Base-by-base conservation (phyloP, 2,113 vertebrate genomes). In the Scomber scombrus region DNA sequence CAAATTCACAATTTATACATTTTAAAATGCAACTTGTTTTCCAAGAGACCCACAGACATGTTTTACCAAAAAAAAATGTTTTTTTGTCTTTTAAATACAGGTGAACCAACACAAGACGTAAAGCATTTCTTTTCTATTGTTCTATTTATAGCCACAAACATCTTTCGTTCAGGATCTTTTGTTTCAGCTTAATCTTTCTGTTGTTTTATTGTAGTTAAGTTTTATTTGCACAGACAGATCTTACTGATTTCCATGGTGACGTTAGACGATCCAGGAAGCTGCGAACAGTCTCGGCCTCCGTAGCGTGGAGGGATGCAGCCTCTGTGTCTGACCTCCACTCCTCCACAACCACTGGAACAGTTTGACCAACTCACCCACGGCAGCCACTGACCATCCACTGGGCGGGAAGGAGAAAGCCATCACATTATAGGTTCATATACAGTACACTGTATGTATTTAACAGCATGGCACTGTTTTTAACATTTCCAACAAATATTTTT, bases 381-480 rank as follows among this genome's bases (percentile, higher is more conserved):
- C 4, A 93, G 82, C 97, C 97, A 98, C 0, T 81, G 77, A 0
- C 96, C 96, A 0, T 97, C 96, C 80, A 96, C 97, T 97, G 70
- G 9, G 46, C 3, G 11, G 76, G 2, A 34, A 1, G 63, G 7
- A 84, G 4, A 81, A 2, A 26, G 3, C 34, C 21, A 11, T 62
- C n/a, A 61, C 0, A 15, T n/a, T 14, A 66, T 11, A 63, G 11
- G 3, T 16, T 51, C n/a, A 63, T 14, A 51, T 71, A 52, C 5
- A 49, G 31, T 34, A 34, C 3, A 31, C 5, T 31, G 5, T 31
- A 31, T 34, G 8, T 5, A 31, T 55, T 34, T 74, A 6, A 68
- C 6, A 34, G 31, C 31, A 31, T n/a, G n/a, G 5, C 29, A 31
- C 3, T 31, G 29, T 31, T 5, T n/a, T n/a, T n/a, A 31, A 31